Evolutionary conservation across 2,797 vertebrate genomes (phyloP), one percentile per base, ranked within the genome.

Genomic region (Valencia hispanica): DNA sequence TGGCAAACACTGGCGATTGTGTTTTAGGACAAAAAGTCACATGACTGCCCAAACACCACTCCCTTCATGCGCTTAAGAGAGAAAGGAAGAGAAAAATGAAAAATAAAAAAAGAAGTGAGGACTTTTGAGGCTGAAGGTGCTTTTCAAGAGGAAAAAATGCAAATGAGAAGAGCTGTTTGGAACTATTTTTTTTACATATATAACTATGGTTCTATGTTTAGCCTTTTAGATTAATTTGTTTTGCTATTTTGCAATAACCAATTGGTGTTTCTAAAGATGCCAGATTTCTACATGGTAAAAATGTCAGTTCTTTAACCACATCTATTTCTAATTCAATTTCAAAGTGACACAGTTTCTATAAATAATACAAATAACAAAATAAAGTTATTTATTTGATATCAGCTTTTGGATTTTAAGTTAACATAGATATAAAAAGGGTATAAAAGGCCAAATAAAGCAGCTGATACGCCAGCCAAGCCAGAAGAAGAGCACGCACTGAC

Each of bases 1-100:
- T 95, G 91, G 93, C 78, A 92, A 95, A 94, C 93, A 92, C 83
- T 80, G 66, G 76, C 93, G 87, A 96, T 95, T 96, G 94, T 95
- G 91, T 87, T 68, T 45, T 91, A 77, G 86, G 88, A 95, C 93
- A 94, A 93, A 94, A 94, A 92, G 95, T 95, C 95, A 96, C 94
- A 92, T 96, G 96, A 95, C 89, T 68, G 86, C 84, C 87, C 79
- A 85, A 87, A 91, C 90, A 90, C 91, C 89, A 92, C 91, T 93
- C 91, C 86, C 85, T 86, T 27, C 14, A 48, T 75, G 79, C 78
- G 79, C 59, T n/a, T 17, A 74, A 84, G 70, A 30, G 80, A 82
- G 82, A 65, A 41, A 74, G 68, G 41, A 57, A 70, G 72, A 43
- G 32, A 34, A 25, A 34, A 53, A 63, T 39, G 32, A 85, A 80